phyloP scores from a whole-genome alignment of 1,140 invertebrate species.

The Eriocheir sinensis region DNA sequence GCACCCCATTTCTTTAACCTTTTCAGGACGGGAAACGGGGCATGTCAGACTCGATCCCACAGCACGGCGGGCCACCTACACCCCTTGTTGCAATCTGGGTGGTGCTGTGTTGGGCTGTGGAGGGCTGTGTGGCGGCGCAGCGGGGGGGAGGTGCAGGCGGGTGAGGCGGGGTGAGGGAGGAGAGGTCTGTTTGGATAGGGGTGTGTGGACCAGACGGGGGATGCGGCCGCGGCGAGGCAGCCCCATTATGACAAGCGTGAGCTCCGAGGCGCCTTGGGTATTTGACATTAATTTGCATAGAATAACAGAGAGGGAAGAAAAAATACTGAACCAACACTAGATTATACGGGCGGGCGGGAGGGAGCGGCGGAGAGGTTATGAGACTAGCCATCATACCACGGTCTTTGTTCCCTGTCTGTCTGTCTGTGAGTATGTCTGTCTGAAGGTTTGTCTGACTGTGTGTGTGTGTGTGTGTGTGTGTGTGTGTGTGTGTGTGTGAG shows the following conservation, averaged over 20 bases:
- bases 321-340: constrained; percentile 64
- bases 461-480: too few relatives aligned
- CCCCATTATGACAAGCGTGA: constrained; percentile 54
- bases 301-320: constrained; percentile 63
- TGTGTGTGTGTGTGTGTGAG: constrained; percentile 8
- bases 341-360: constrained; percentile 60
- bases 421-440: neutral
- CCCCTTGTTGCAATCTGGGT: neutral
- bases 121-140: neutral
- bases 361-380: constrained; percentile 52
- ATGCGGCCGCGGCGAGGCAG: neutral
- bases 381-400: constrained; percentile 51
- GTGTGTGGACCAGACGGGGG: constrained; percentile 1
- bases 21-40: neutral
- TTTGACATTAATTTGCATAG: constrained; percentile 75
- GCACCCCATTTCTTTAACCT: neutral
- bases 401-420: constrained; percentile 44
- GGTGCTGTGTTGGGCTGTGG: neutral
- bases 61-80: neutral
- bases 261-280: constrained; percentile 51
- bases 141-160: neutral
- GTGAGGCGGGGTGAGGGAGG: neutral
- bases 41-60: neutral
- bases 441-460: neutral
- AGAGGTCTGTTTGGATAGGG: neutral